phyloP scores from a whole-genome alignment of 2,113 vertebrate genomes.

The Neodontobutis hainanensis region DNA sequence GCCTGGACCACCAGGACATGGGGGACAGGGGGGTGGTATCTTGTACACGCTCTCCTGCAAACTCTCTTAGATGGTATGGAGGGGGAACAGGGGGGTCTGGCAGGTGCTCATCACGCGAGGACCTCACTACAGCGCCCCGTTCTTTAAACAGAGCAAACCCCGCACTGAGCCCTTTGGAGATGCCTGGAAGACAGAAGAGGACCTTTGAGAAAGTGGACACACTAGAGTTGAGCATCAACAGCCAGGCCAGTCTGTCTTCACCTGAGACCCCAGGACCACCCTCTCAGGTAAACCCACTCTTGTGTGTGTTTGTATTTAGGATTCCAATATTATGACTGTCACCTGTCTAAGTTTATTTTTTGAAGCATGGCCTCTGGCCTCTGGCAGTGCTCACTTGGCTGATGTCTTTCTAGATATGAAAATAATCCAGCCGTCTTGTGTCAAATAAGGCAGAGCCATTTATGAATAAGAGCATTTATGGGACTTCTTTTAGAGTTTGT shows the following conservation, averaged over 20 bases:
- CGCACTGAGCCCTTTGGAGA: constrained; percentile 68
- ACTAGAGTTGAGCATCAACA: constrained; percentile 84
- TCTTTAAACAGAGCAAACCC: constrained; percentile 74
- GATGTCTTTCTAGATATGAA: constrained; percentile 33
- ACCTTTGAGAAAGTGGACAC: constrained; percentile 91
- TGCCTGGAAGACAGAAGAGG: constrained; percentile 85
- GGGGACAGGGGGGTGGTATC: constrained; percentile 68
- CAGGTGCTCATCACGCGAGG: constrained; percentile 78
- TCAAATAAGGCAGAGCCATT: constrained; percentile 22
- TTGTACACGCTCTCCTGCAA: constrained; percentile 80
- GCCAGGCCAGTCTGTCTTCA: constrained; percentile 80
- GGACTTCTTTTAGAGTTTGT: constrained; percentile 1
- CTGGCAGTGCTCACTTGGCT: constrained; percentile 16
- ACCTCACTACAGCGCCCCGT: constrained; percentile 68
- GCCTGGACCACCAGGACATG: constrained; percentile 77
- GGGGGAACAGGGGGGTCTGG: constrained; percentile 43
- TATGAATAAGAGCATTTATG: constrained; percentile 14
- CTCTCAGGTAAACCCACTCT: constrained; percentile 80
- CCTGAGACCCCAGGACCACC: constrained; percentile 72
- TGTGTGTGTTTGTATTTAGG: constrained; percentile 7
- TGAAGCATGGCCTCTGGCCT: constrained; percentile 37
- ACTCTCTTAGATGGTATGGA: constrained; percentile 77
- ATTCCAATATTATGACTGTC: constrained; percentile 20
- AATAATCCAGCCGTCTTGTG: constrained; percentile 22
- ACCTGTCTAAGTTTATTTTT: constrained; percentile 26